Conservation (phyloP, 2,888 invertebrate species). For the Auanema sp. region DNA sequence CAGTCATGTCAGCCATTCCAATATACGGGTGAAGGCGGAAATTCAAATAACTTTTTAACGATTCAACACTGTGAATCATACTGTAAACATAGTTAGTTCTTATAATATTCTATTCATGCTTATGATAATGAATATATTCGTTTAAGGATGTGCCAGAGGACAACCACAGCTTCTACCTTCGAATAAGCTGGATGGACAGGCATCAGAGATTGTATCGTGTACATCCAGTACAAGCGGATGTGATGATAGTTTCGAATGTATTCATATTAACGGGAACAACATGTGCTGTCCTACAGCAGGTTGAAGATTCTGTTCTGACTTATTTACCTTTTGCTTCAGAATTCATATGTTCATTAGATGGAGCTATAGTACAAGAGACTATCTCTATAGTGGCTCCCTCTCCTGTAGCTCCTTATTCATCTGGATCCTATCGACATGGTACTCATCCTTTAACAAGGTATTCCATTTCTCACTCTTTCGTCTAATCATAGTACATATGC, state of each 20-base stretch:
- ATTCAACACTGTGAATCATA: slow-evolving; percentile 49
- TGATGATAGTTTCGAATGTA: slow-evolving; percentile 12
- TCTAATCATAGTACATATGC: too few species aligned
- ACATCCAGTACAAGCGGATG: slow-evolving; percentile 9
- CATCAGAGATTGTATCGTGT: slow-evolving; percentile 6
- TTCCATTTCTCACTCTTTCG: too few species aligned
- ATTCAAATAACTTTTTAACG: slow-evolving; percentile 55
- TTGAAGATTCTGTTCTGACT: not conserved
- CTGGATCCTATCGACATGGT: slow-evolving; percentile 41
- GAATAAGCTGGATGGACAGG: too few species aligned
- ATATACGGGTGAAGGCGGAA: slow-evolving; percentile 50
- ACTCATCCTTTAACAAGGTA: slow-evolving; percentile 24
- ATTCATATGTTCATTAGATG: slow-evolving; percentile 6
- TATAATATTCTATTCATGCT: not conserved
- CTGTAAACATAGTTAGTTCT: slow-evolving; percentile 43
- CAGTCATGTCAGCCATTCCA: slow-evolving; percentile 45
- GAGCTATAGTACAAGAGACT: slow-evolving; percentile 15
- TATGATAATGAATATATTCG: slow-evolving; percentile 8
- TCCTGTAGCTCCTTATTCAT: slow-evolving; percentile 27
- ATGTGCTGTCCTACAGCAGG: slow-evolving; percentile 18
- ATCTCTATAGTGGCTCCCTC: slow-evolving; percentile 19
- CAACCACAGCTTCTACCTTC: slow-evolving; percentile 36
- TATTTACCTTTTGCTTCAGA: slow-evolving; percentile 8
- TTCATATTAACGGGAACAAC: not conserved
- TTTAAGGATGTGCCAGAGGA: slow-evolving; percentile 44